Conservation (phyloP, 1,140 invertebrate species). For the Adelges cooleyi region DNA sequence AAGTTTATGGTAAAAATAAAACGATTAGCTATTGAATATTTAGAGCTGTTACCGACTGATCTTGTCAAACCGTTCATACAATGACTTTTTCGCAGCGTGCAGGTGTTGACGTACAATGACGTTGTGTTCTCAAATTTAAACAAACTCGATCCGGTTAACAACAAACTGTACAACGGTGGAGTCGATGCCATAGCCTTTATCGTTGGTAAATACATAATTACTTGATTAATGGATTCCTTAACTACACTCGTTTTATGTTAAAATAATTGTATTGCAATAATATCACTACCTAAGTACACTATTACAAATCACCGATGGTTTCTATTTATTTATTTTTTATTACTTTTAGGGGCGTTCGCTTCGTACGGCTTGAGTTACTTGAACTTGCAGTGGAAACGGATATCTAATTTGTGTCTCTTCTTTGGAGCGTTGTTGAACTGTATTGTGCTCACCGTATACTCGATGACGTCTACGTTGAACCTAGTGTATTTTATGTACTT, state of each 20-base stretch:
- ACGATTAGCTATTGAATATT: too few species aligned
- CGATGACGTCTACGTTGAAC: background rate
- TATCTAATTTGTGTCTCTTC: background rate
- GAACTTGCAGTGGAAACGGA: background rate
- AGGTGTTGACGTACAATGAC: slow-evolving; percentile 12
- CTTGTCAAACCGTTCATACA: too few species aligned
- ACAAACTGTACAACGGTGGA: slow-evolving; percentile 16
- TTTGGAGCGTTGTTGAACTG: background rate
- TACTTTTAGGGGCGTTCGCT: background rate
- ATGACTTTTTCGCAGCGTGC: background rate
- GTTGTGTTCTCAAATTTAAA: background rate
- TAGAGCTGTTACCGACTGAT: too few species aligned
- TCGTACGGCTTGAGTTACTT: background rate
- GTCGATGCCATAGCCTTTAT: slow-evolving; percentile 8
- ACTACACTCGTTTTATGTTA: background rate
- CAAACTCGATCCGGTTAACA: background rate
- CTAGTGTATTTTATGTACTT: slow-evolving; percentile 6
- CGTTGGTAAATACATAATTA: background rate
- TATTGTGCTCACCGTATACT: background rate
- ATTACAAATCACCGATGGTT: background rate
- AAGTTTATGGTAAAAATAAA: too few species aligned
- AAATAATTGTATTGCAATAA: background rate
- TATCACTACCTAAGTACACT: background rate
- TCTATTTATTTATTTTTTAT: background rate
- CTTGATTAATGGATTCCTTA: background rate